A percentile compares a stretch with the other conserved stretches of the same genome.
phyloP scores from a whole-genome alignment of 2,888 invertebrate species.

The Chalcosyrphus nemorum region DNA sequence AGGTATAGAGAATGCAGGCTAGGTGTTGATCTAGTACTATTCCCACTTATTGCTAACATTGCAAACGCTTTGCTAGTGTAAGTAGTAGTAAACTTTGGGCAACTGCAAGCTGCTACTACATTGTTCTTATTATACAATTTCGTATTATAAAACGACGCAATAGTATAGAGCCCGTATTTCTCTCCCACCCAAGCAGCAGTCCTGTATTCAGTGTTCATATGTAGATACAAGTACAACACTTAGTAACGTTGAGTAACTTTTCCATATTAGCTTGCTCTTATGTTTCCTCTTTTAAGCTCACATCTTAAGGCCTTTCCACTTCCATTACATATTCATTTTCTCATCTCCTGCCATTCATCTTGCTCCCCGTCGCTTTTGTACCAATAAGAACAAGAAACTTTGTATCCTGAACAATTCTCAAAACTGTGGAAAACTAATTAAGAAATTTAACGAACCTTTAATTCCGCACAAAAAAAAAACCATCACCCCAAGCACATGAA shows the following conservation, averaged over 20 bases:
- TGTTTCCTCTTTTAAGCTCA: background rate
- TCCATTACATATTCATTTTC: constrained; percentile 30
- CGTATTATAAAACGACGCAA: too few relatives aligned
- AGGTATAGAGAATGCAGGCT: too few relatives aligned
- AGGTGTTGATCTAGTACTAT: too few relatives aligned
- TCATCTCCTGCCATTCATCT: constrained; percentile 24
- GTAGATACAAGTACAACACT: background rate
- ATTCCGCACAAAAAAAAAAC: constrained; percentile 68
- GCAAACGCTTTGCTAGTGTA: too few relatives aligned
- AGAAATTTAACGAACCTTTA: constrained; percentile 73
- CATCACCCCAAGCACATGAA: constrained; percentile 49
- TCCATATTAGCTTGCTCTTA: background rate
- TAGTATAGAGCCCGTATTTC: too few relatives aligned
- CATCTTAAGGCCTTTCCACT: constrained; percentile 6
- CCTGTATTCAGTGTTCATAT: too few relatives aligned
- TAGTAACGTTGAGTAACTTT: background rate
- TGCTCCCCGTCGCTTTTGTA: constrained; percentile 16
- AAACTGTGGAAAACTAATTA: constrained; percentile 72
- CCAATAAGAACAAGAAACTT: constrained; percentile 57
- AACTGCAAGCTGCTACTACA: too few relatives aligned
- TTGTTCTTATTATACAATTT: too few relatives aligned
- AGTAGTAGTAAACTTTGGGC: too few relatives aligned
- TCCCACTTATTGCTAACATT: too few relatives aligned
- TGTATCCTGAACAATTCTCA: constrained; percentile 63
- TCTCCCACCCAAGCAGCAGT: too few relatives aligned